Evolutionary conservation across 2,113 vertebrate genomes (phyloP).

Genomic region (Trematomus loennbergii): DNA sequence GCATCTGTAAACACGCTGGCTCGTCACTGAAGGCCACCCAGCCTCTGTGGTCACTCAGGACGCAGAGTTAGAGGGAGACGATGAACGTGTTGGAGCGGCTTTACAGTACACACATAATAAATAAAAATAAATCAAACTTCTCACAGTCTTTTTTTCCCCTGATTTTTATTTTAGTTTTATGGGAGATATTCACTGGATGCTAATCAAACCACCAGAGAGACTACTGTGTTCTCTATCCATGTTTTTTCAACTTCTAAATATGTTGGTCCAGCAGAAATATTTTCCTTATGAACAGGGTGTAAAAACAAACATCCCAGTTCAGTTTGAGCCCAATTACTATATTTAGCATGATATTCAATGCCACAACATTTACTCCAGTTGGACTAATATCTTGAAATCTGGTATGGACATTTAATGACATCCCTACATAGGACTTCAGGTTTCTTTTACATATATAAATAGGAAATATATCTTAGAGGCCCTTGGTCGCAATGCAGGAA

Average conservation of each 20-base stretch:
- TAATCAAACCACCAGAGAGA: not conserved
- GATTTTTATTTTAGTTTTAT: conserved; percentile 7
- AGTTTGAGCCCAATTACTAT: no score
- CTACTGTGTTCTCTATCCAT: not conserved
- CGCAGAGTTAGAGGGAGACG: conserved; percentile 41
- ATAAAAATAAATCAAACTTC: conserved; percentile 47
- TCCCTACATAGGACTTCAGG: no score
- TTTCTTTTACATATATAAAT: no score
- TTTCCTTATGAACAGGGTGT: no score
- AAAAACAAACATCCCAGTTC: no score
- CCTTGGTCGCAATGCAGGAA: no score
- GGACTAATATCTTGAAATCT: no score
- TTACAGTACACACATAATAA: conserved; percentile 22
- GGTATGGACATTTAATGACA: no score
- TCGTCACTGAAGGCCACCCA: conserved; percentile 63
- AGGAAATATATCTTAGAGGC: no score
- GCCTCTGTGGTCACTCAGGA: conserved; percentile 59
- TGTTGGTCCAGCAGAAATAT: no score
- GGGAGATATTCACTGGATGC: not conserved
- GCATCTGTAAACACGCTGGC: conserved; percentile 50
- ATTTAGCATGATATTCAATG: no score
- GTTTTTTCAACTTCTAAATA: not conserved
- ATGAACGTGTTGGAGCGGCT: conserved; percentile 27
- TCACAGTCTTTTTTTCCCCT: not conserved
- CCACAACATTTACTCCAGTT: no score